These are phyloP conservation scores for Sinocyclocheilus anophthalmus DNA, from an alignment of 2,113 vertebrate species.

Conservation along the genomic window DNA sequence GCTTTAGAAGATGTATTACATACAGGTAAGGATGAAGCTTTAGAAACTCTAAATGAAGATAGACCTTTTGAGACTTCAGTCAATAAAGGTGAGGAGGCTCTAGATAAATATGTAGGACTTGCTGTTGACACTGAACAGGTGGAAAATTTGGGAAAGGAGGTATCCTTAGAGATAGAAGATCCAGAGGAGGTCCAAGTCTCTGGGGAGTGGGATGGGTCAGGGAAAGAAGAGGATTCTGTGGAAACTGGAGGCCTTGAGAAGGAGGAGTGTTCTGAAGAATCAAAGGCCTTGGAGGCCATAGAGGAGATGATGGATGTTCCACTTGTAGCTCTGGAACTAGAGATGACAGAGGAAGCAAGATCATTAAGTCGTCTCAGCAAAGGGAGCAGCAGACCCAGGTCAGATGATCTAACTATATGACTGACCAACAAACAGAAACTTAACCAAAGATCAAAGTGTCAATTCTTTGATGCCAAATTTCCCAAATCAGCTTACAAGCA, in stretches of 20 bases:
- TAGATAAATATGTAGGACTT: not conserved
- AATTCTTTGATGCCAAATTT: no score
- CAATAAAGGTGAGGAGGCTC: not conserved
- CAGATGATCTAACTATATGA: slow-evolving; percentile 95
- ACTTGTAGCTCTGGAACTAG: slow-evolving; percentile 46
- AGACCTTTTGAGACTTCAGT: not conserved
- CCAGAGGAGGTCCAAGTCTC: not conserved
- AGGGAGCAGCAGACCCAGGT: slow-evolving; percentile 90
- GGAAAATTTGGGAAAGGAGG: not conserved
- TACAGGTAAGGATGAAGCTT: not conserved
- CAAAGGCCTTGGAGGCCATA: not conserved
- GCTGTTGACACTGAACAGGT: not conserved
- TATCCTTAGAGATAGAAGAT: not conserved
- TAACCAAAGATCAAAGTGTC: no score
- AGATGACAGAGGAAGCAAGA: slow-evolving; percentile 82
- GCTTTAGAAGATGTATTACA: not conserved
- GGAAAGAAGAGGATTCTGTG: not conserved
- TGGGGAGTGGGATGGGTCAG: not conserved
- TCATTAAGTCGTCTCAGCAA: slow-evolving; percentile 92
- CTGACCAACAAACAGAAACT: slow-evolving; percentile 51
- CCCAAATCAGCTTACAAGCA: not conserved
- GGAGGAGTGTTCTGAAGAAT: not conserved
- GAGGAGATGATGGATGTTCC: slow-evolving; percentile 22
- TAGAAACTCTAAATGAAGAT: slow-evolving; percentile 12
- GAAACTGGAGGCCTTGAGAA: not conserved